Evolutionary conservation across 2,888 invertebrate species (phyloP), one percentile per base, ranked within the genome.

Genomic region (Camptogramma bilineatum): DNA sequence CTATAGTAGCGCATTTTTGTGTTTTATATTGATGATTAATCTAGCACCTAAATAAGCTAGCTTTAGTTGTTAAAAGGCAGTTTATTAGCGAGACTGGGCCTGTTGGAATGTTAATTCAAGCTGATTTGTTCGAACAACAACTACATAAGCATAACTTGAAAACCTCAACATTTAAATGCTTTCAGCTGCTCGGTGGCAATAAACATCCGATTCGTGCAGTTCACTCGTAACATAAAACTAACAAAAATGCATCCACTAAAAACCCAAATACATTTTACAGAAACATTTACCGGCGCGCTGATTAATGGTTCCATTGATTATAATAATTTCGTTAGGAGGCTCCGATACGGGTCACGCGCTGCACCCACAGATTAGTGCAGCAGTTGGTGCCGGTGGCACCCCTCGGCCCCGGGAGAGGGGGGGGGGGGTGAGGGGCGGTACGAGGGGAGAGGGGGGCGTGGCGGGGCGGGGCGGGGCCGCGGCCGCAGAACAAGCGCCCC

Each of bases 371-470:
- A 34, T 51, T 18, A 46, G 28, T 55, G 55, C 28, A 60, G 48
- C 52, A 48, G 53, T 48, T 17, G 18, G 47, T 48, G 8, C 1
- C 44, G 18, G 47, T 48, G 8, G 7, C 44, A 16, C 42, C 13
- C 44, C 19, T 34, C 46, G 17, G 19, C 52, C 50, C 56, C 19
- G n/a, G 8, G 51, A 19, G 56, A 50, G 59, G 60, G 60, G 55
- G 59, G 60, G 60, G 51, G 66, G 55, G 67, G 59, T 57, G 7
- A 13, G 17, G 10, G 39, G 42, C 50, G 60, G 62, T 58, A 60
- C 52, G 68, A 18, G 21, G 18, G 28, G 28, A 57, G 66, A 57
- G 56, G 58, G 66, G 72, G 74, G 72, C 72, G 61, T 39, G 39
- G 54, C 24, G 18, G 61, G 72, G 73, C 50, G 16, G 34, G 50